A percentile compares a stretch with the other conserved stretches of the same genome.
phyloP scores from a whole-genome alignment of 2,797 vertebrate species.

The Moxostoma hubbsi region DNA sequence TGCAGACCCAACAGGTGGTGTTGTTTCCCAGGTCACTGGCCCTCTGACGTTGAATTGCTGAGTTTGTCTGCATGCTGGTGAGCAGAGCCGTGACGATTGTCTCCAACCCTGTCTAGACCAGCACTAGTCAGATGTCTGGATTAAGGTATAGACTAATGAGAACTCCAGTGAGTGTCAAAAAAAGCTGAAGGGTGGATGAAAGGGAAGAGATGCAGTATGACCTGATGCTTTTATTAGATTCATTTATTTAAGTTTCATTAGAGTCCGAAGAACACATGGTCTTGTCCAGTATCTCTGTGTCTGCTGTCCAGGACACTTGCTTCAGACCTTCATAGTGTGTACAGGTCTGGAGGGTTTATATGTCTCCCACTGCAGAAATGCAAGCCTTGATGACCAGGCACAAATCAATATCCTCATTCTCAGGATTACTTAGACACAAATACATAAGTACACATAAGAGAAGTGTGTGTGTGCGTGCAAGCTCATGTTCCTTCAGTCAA shows the following conservation, averaged over 20 bases:
- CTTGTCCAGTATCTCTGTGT: background rate
- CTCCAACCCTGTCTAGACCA: conserved; percentile 50
- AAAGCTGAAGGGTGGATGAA: conserved; percentile 5
- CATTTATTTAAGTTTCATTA: background rate
- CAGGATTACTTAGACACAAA: conserved; percentile 71
- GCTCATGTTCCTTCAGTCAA: background rate
- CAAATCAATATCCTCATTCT: conserved; percentile 73
- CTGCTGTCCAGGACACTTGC: background rate
- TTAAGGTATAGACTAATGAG: conserved; percentile 74
- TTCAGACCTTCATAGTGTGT: background rate
- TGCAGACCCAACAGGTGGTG: conserved; percentile 73
- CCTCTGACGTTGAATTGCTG: conserved; percentile 74
- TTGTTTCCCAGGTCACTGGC: conserved; percentile 62
- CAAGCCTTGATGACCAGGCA: conserved; percentile 68
- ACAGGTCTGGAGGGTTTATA: background rate
- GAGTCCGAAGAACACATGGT: background rate
- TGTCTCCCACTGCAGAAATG: background rate
- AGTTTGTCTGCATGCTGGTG: conserved; percentile 66
- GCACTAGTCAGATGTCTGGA: conserved; percentile 67
- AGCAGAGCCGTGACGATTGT: conserved; percentile 40
- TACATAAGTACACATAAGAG: background rate
- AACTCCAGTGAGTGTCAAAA: conserved; percentile 61
- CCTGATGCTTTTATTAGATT: background rate
- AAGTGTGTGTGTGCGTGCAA: background rate
- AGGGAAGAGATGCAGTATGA: conserved; percentile 12